Evolutionary conservation across 2,797 vertebrate genomes (phyloP).

Genomic region (Phaenicophaeus curvirostris): DNA sequence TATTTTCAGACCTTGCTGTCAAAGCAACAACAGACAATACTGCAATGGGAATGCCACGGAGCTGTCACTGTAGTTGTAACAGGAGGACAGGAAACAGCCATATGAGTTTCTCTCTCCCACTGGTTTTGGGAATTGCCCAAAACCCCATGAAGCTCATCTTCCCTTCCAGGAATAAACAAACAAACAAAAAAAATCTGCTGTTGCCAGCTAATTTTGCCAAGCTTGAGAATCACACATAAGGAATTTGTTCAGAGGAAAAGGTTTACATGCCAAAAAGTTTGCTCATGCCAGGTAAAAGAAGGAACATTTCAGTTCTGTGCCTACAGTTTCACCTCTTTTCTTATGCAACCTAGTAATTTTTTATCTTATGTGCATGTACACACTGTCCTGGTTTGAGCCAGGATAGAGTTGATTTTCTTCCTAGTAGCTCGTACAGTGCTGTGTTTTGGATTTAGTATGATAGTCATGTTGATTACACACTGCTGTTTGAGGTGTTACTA

Average conservation of each 20-base stretch:
- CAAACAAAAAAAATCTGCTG: background rate
- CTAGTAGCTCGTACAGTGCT: too few relatives aligned
- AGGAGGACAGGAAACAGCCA: constrained; percentile 28
- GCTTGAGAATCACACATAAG: background rate
- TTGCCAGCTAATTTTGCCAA: background rate
- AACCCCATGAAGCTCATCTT: background rate
- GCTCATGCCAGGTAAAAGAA: background rate
- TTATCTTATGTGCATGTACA: background rate
- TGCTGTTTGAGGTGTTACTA: too few relatives aligned
- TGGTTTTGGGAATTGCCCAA: constrained; percentile 8
- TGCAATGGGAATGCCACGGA: background rate
- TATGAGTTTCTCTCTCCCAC: background rate
- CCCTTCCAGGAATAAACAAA: background rate
- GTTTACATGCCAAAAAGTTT: background rate
- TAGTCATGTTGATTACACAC: too few relatives aligned
- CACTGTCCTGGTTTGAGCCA: too few relatives aligned
- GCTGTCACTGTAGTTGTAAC: background rate
- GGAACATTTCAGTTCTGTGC: background rate
- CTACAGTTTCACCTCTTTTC: background rate
- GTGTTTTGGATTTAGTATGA: too few relatives aligned
- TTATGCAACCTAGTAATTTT: background rate
- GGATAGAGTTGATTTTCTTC: too few relatives aligned
- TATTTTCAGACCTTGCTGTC: constrained; percentile 32
- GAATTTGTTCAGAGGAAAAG: background rate
- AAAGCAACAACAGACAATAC: constrained; percentile 12